Base-by-base conservation (phyloP, 2,888 invertebrate genomes). In the Taenaris catops region DNA sequence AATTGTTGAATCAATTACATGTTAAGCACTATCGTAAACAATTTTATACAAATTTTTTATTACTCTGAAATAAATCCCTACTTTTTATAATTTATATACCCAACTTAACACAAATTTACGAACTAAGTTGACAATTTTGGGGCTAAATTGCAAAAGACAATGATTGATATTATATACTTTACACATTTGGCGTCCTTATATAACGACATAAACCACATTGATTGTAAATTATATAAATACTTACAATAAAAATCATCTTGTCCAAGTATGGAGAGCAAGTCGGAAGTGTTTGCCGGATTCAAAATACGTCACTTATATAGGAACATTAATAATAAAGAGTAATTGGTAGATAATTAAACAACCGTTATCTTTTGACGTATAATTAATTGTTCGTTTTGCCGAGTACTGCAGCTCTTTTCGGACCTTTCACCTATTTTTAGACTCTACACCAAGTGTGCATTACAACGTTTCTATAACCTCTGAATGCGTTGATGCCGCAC, bases 341-440 rank as follows among this genome's bases (percentile, higher is more conserved):
- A 60, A 62, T 59, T 56, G 53, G 44, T 44, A 46, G 45, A 60
- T 63, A 53, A 46, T 49, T 59, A 65, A 63, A 7, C 41, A 45
- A 46, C 53, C 41, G 49, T 51, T 54, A 53, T 45, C 51, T 48
- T 36, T 16, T 25, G 10, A 32, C 44, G 58, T 48, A 53, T 55
- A 58, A 51, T 55, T 48, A 8, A 31, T 11, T 38, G 28, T 18
- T 11, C 21, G 10, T 12, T 19, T 8, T 31, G 21, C 7, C 8
- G 2, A n/a, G 2, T 12, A 27, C 8, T n/a, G n/a, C n/a, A n/a
- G n/a, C n/a, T n/a, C n/a, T n/a, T n/a, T n/a, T n/a, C 8, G 6
- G 5, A 24, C 16, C 26, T 20, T 27, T 31, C 31, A 25, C 34
- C 4, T 17, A 25, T 23, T 34, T 25, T 34, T 17, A 6, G 8